Evolutionary conservation across 1,140 invertebrate genomes (phyloP).

Genomic region (Gryllus bimaculatus): DNA sequence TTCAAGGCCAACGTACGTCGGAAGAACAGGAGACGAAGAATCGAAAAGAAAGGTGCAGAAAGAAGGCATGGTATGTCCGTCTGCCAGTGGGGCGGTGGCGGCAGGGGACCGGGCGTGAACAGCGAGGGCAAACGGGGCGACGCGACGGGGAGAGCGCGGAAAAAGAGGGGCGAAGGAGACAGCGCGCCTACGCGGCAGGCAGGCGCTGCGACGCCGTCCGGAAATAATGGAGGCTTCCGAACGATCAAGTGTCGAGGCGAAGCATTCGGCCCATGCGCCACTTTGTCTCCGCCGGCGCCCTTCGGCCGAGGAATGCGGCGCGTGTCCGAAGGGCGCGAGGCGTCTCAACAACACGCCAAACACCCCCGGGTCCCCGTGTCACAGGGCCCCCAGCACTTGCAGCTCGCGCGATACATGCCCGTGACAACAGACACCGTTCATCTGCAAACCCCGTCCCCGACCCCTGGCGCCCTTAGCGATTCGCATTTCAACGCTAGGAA

Average conservation of each 20-base stretch:
- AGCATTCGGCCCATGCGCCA: neutral
- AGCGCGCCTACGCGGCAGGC: too few species aligned
- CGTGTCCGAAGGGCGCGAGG: neutral
- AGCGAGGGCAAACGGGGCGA: too few species aligned
- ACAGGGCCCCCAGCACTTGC: too few species aligned
- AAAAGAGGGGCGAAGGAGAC: too few species aligned
- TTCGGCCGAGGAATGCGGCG: neutral
- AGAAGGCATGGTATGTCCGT: too few species aligned
- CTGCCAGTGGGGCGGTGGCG: too few species aligned
- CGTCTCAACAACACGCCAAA: neutral
- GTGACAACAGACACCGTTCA: neutral
- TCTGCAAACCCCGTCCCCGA: neutral
- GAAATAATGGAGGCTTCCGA: neutral
- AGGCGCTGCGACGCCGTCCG: too few species aligned
- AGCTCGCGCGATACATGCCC: neutral
- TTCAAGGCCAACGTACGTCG: too few species aligned
- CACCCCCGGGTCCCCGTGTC: neutral
- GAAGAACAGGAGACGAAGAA: too few species aligned
- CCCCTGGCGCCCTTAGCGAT: neutral
- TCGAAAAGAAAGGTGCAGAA: too few species aligned
- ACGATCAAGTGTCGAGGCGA: neutral
- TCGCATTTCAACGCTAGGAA: neutral
- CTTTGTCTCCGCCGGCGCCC: neutral
- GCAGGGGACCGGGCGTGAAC: too few species aligned
- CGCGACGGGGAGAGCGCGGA: too few species aligned